phyloP scores from a whole-genome alignment of 2,888 invertebrate genomes.

The Microctonus aethiopoides region DNA sequence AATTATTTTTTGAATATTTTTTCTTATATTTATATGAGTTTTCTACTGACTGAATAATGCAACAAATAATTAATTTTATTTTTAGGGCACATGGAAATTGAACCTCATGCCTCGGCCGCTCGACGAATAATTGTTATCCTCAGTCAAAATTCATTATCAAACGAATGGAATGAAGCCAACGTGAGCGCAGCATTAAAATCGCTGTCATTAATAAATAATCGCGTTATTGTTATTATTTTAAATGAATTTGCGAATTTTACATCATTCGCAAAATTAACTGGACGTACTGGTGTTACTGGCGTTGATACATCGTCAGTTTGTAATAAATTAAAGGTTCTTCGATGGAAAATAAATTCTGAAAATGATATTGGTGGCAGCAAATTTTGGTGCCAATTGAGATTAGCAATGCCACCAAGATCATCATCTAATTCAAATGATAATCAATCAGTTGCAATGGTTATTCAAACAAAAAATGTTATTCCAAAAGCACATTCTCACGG shows the following conservation, averaged over 20 bases:
- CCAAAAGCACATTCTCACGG: conserved; percentile 62
- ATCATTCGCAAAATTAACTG: conserved; percentile 67
- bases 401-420: conserved; percentile 72
- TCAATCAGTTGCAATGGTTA: conserved; percentile 63
- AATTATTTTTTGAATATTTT: conserved; percentile 24
- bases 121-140: conserved; percentile 68
- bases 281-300: conserved; percentile 67
- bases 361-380: conserved; percentile 67
- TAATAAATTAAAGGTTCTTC: conserved; percentile 54
- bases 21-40: neutral
- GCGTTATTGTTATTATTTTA: conserved; percentile 64
- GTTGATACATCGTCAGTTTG: conserved; percentile 63
- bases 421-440: conserved; percentile 42
- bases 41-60: neutral
- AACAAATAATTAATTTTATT: conserved; percentile 37
- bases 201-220: conserved; percentile 61
- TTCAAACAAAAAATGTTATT: conserved; percentile 55
- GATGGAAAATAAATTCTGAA: conserved; percentile 48
- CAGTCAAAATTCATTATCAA: conserved; percentile 67
- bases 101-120: conserved; percentile 69
- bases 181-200: conserved; percentile 68
- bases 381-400: conserved; percentile 76
- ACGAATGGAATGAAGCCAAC: conserved; percentile 67
- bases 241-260: conserved; percentile 65
- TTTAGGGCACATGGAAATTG: conserved; percentile 72